phyloP scores from a whole-genome alignment of 2,113 vertebrate genomes.

The Podarcis raffonei region DNA sequence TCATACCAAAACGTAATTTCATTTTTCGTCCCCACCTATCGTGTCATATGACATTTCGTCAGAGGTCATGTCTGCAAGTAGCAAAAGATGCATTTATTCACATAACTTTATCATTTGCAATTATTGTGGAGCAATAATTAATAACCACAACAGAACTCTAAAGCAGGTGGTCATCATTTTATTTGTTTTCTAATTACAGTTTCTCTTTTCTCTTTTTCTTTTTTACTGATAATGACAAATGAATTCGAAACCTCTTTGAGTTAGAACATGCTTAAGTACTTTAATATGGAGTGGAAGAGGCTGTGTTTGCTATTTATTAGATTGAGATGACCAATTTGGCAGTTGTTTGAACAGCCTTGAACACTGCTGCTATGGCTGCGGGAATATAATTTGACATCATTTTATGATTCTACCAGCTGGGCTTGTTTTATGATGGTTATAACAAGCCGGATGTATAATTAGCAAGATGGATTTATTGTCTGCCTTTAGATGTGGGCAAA shows the following conservation, averaged over 20 bases:
- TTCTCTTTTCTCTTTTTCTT: conserved; percentile 13
- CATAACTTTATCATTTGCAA: not conserved
- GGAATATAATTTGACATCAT: conserved; percentile 78
- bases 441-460: conserved; percentile 78
- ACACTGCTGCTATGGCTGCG: conserved; percentile 48
- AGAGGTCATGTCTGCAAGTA: not conserved
- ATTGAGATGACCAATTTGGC: conserved; percentile 59
- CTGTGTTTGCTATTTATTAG: conserved; percentile 54
- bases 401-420: conserved; percentile 81
- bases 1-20: not conserved
- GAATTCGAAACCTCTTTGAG: conserved; percentile 49
- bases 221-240: conserved; percentile 40
- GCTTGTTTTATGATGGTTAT: conserved; percentile 68
- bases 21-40: not conserved
- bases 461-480: conserved; percentile 80
- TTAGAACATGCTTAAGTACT: conserved; percentile 54
- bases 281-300: conserved; percentile 54
- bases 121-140: not conserved
- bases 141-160: conserved; percentile 10
- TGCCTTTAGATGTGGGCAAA: conserved; percentile 58
- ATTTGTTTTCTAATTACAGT: conserved; percentile 17
- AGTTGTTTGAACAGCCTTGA: conserved; percentile 65
- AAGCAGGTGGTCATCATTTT: not conserved
- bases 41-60: not conserved
- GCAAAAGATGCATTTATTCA: not conserved